Percentiles rank a stretch among this genome's conserved stretches.
These are phyloP conservation scores for Manis javanica DNA, from an alignment of 2,797 vertebrate genomes.

Conservation along the genomic window DNA sequence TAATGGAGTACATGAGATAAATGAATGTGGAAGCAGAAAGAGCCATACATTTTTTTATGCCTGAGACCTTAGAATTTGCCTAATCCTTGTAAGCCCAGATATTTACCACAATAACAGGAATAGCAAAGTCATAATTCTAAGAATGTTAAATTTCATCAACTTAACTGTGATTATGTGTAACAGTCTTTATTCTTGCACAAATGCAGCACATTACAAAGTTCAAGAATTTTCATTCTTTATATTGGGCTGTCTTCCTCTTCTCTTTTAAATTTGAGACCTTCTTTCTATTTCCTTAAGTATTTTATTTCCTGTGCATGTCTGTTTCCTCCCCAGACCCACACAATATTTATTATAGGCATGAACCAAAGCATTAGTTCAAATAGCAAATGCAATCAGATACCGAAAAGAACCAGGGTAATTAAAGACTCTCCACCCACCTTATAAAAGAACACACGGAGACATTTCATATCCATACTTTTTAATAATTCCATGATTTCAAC, in stretches of 20 bases:
- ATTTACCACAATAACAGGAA: neutral
- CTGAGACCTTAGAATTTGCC: neutral
- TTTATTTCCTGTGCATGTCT: slow-evolving; percentile 39
- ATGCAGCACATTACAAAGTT: neutral
- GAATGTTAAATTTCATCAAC: slow-evolving; percentile 17
- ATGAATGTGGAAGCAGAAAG: neutral
- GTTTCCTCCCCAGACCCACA: neutral
- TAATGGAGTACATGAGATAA: slow-evolving; percentile 24
- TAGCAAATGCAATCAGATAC: slow-evolving; percentile 24
- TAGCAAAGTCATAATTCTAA: slow-evolving; percentile 4
- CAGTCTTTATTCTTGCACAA: neutral
- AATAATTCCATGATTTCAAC: slow-evolving; percentile 44
- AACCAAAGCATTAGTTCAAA: slow-evolving; percentile 39
- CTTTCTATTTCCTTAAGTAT: slow-evolving; percentile 32
- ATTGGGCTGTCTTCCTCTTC: slow-evolving; percentile 9
- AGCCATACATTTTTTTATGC: neutral
- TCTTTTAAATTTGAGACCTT: neutral
- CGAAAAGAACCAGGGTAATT: slow-evolving; percentile 34
- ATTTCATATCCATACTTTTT: neutral
- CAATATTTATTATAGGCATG: slow-evolving; percentile 45
- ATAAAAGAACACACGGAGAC: neutral
- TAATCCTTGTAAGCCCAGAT: slow-evolving; percentile 25
- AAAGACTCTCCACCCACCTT: neutral
- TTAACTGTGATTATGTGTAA: neutral
- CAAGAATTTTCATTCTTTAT: slow-evolving; percentile 27